Evolutionary conservation across 2,888 invertebrate species (phyloP).

Genomic region (Rhogogaster chlorosoma): DNA sequence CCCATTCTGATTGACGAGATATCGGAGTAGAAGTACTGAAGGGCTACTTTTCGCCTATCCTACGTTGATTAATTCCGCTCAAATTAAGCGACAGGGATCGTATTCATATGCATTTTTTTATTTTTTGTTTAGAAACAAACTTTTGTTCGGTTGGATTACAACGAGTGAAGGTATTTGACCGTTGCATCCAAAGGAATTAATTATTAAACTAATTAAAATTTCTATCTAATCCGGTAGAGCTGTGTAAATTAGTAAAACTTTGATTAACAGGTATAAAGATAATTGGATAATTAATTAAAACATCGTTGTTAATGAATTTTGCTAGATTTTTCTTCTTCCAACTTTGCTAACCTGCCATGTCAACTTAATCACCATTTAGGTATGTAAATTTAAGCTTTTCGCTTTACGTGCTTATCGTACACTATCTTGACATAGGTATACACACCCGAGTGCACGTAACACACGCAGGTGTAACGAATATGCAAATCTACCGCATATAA

Average conservation of each 20-base stretch:
- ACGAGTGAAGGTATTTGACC: background rate
- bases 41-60: background rate
- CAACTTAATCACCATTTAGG: conserved; percentile 24
- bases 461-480: background rate
- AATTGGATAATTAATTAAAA: conserved; percentile 8
- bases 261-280: background rate
- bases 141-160: background rate
- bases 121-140: background rate
- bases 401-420: background rate
- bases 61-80: background rate
- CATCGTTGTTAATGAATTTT: background rate
- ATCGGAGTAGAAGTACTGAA: background rate
- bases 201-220: background rate
- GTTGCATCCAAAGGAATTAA: background rate
- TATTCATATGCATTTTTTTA: background rate
- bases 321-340: background rate
- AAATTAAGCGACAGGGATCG: background rate
- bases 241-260: background rate
- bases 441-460: background rate
- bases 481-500: background rate
- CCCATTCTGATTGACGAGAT: background rate
- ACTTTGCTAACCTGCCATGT: background rate
- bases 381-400: conserved; percentile 31
- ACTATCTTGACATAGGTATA: conserved; percentile 10
- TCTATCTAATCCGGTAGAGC: background rate